Percentiles rank a stretch among this genome's conserved stretches.
phyloP scores from a whole-genome alignment of 2,888 invertebrate genomes.

The Xanthorhoe designata region DNA sequence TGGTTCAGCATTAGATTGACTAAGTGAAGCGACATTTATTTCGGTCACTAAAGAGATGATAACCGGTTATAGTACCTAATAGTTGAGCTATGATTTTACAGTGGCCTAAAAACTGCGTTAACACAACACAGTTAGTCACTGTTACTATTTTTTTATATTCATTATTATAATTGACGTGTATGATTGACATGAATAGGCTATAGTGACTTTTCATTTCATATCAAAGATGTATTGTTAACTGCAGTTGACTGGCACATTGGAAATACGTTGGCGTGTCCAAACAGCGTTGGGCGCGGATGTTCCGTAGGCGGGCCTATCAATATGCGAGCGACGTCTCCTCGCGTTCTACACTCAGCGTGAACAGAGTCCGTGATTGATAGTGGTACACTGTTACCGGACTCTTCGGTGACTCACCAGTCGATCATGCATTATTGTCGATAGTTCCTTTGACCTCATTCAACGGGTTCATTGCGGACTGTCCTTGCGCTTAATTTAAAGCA shows the following conservation, averaged over 20 bases:
- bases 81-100: neutral
- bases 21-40: neutral
- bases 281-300: conserved; percentile 60
- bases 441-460: conserved; percentile 80
- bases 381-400: conserved; percentile 66
- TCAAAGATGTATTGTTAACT: conserved; percentile 49
- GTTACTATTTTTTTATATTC: conserved; percentile 1
- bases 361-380: conserved; percentile 70
- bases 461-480: conserved; percentile 74
- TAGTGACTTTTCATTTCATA: conserved; percentile 41
- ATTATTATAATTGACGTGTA: neutral
- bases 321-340: conserved; percentile 65
- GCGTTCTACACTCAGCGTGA: conserved; percentile 72
- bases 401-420: conserved; percentile 75
- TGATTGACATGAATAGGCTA: conserved; percentile 32
- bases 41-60: neutral
- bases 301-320: conserved; percentile 71
- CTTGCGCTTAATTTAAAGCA: conserved; percentile 76
- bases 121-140: neutral
- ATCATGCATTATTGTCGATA: conserved; percentile 71
- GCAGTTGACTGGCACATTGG: conserved; percentile 57
- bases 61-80: neutral
- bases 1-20: neutral
- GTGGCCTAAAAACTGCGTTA: neutral
- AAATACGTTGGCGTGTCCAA: conserved; percentile 60